Percentiles rank a stretch among this genome's conserved stretches.
phyloP scores from a whole-genome alignment of 2,888 invertebrate genomes.

The Napeogenes sylphis region DNA sequence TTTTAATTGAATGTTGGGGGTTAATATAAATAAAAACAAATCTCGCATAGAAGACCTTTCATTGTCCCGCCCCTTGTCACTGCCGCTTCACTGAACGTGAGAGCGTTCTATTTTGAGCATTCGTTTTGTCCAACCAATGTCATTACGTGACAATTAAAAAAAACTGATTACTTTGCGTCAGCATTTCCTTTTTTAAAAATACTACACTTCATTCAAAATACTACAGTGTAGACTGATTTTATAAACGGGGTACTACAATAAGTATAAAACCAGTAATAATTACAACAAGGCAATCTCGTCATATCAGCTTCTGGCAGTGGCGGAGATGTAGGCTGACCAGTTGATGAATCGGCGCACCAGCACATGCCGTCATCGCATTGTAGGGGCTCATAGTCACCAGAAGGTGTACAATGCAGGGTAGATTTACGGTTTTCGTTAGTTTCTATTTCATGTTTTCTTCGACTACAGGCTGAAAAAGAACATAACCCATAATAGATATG shows the following conservation, averaged over 20 bases:
- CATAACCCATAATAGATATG: background rate
- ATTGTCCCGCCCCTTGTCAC: slow-evolving; percentile 28
- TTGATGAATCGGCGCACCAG: slow-evolving; percentile 81
- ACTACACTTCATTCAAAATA: too few species aligned
- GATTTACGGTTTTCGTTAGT: slow-evolving; percentile 62
- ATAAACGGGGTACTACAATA: background rate
- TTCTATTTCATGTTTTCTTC: slow-evolving; percentile 75
- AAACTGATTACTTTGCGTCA: slow-evolving; percentile 6
- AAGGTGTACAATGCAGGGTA: slow-evolving; percentile 80
- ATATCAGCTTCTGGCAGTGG: slow-evolving; percentile 79
- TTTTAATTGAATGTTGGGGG: slow-evolving; percentile 6
- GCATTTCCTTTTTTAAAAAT: too few species aligned
- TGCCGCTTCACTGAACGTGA: slow-evolving; percentile 29
- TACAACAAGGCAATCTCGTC: slow-evolving; percentile 81
- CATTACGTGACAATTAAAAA: slow-evolving; percentile 22
- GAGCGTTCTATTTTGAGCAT: slow-evolving; percentile 30
- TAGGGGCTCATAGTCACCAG: slow-evolving; percentile 82
- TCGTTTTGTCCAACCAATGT: slow-evolving; percentile 23
- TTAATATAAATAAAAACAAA: slow-evolving; percentile 16
- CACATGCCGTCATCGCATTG: slow-evolving; percentile 83
- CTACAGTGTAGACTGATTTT: too few species aligned
- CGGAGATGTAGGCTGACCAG: slow-evolving; percentile 76
- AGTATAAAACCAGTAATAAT: slow-evolving; percentile 41
- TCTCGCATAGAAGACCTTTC: slow-evolving; percentile 29
- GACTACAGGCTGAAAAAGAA: slow-evolving; percentile 77